Conservation (phyloP, 2,113 vertebrate species). For the Thamnophis sirtalis region DNA sequence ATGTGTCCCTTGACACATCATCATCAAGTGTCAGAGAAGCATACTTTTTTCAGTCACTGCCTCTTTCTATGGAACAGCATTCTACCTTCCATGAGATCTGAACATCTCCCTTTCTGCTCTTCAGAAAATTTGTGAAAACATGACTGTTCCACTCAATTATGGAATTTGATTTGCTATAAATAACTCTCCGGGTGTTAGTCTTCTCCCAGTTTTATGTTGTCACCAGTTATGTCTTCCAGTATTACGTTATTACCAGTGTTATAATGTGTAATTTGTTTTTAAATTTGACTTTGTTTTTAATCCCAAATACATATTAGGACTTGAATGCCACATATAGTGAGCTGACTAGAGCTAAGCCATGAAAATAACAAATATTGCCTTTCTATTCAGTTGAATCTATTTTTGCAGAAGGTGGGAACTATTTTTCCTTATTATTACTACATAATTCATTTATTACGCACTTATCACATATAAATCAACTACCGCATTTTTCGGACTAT, state of each 20-base stretch:
- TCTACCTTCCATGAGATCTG: background rate
- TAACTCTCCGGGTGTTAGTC: background rate
- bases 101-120: background rate
- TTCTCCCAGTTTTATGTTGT: background rate
- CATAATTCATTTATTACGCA: background rate
- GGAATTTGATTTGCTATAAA: background rate
- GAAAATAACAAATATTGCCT: background rate
- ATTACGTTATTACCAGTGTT: background rate
- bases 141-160: background rate
- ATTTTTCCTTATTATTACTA: background rate
- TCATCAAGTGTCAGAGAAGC: background rate
- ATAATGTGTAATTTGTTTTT: background rate
- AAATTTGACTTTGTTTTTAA: background rate
- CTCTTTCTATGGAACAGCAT: background rate
- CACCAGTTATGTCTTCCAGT: background rate
- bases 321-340: background rate
- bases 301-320: background rate
- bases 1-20: background rate
- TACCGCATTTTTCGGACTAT: no score
- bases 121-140: background rate
- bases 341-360: background rate
- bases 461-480: background rate
- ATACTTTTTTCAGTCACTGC: background rate
- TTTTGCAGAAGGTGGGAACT: background rate
- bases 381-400: background rate